Conservation (phyloP, 2,797 vertebrate genomes). For the Myripristis jacobus region DNA sequence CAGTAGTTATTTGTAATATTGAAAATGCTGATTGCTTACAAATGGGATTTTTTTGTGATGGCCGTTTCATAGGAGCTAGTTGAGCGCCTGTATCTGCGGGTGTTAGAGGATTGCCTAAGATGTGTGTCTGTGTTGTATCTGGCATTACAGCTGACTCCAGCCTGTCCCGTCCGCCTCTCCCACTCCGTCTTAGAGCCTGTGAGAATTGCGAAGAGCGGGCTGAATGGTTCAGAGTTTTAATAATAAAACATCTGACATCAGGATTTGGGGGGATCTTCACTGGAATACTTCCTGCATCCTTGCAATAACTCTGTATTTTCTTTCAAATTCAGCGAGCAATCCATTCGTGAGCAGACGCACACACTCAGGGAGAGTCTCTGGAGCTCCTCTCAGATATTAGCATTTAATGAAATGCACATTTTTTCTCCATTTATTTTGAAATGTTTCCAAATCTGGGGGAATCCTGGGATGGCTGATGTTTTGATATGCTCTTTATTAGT, state of each 20-base stretch:
- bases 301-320: slow-evolving; percentile 80
- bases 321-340: slow-evolving; percentile 58
- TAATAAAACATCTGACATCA: slow-evolving; percentile 81
- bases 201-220: slow-evolving; percentile 54
- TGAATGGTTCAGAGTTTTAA: slow-evolving; percentile 72
- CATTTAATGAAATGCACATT: slow-evolving; percentile 98
- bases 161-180: slow-evolving; percentile 33
- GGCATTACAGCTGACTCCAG: slow-evolving; percentile 52
- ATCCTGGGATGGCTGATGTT: slow-evolving; percentile 87
- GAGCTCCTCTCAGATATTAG: slow-evolving; percentile 89
- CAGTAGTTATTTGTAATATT: too few relatives aligned
- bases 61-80: neutral
- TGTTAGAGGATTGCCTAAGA: slow-evolving; percentile 25
- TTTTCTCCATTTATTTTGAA: slow-evolving; percentile 89
- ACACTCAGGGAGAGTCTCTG: slow-evolving; percentile 60
- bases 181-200: slow-evolving; percentile 50
- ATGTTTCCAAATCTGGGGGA: slow-evolving; percentile 86
- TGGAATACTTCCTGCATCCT: slow-evolving; percentile 77
- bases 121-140: slow-evolving; percentile 2
- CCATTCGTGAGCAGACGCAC: slow-evolving; percentile 56
- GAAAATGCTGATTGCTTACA: too few relatives aligned
- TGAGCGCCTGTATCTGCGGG: neutral
- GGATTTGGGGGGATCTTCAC: slow-evolving; percentile 78
- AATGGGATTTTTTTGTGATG: neutral
- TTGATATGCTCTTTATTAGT: slow-evolving; percentile 90